Conservation (phyloP, 2,797 vertebrate genomes). For the Eremophila alpestris region DNA sequence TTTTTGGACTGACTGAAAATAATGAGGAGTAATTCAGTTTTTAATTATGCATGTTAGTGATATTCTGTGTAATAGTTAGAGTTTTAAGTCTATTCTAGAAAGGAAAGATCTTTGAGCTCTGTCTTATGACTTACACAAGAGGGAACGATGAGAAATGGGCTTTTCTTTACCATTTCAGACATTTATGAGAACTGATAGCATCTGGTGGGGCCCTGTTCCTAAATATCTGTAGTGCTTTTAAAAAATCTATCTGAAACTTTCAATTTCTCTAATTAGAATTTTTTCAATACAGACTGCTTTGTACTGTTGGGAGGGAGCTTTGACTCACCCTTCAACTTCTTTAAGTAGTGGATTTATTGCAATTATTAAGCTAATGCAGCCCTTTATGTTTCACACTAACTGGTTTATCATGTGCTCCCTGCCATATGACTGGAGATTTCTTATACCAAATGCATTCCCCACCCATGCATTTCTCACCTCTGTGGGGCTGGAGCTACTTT, state of each 20-base stretch:
- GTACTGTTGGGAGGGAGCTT: neutral
- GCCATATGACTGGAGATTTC: neutral
- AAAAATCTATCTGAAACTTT: neutral
- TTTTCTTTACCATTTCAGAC: neutral
- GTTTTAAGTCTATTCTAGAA: neutral
- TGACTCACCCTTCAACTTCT: neutral
- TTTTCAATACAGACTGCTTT: neutral
- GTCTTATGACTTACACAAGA: neutral
- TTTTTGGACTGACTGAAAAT: neutral
- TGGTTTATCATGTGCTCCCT: neutral
- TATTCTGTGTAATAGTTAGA: neutral
- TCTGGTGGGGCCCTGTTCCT: neutral
- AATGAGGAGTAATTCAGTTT: neutral
- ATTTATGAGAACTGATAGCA: neutral
- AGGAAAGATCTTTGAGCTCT: neutral
- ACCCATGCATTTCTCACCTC: neutral
- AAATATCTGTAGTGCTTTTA: slow-evolving; percentile 17
- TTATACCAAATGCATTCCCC: neutral
- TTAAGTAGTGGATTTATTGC: neutral
- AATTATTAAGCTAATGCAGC: neutral
- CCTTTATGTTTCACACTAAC: neutral
- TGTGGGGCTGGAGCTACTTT: neutral
- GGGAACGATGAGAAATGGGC: neutral
- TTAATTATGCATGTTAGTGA: neutral
- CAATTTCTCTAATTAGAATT: neutral